Evolutionary conservation across 1,140 invertebrate species (phyloP), one percentile per base, ranked within the genome.

Genomic region (Calycopis cecrops): DNA sequence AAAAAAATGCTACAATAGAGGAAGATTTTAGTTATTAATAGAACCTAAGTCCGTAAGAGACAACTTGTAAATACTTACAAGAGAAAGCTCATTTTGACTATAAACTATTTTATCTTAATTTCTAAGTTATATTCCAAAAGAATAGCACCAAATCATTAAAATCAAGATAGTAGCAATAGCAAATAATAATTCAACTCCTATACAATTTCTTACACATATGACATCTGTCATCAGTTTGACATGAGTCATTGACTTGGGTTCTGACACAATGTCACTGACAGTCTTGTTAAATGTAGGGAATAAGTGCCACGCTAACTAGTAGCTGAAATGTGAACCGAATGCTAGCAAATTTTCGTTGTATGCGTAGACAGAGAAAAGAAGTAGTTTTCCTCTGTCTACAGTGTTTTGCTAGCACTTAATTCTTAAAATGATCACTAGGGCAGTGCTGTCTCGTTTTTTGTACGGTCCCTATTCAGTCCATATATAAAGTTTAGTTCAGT

Each of bases 41-140:
- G 55, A 59, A 62, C 52, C 62, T 60, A 54, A 48, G 48, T 35
- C 10, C 14, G 49, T 35, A 52, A 49, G 9, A 42, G 16, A 44
- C 17, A 38, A 38, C 10, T 35, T 4, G 21, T 44, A 9, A 28
- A 57, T 74, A 85, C 83, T 86, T 65, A 86, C 83, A 86, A 86
- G 64, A 86, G 59, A 74, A 86, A 86, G 64, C 83, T 86, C 83
- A 86, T 86, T 65, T 71, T 80, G 64, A 63, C 63, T 56, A 55
- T 68, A 62, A 62, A 56, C 34, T 62, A 58, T 42, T 35, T 51
- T 48, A 47, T 54, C 33, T 57, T 50, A 57, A 55, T 59, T 56
- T 63, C 44, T 64, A 50, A 62, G 54, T 7, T 64, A 57, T 62
- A 49, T 57, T 60, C 40, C 57, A 59, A 48, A 62, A 67, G 52